Base-by-base conservation (phyloP, 1,140 invertebrate species). In the Theocolax elegans region DNA sequence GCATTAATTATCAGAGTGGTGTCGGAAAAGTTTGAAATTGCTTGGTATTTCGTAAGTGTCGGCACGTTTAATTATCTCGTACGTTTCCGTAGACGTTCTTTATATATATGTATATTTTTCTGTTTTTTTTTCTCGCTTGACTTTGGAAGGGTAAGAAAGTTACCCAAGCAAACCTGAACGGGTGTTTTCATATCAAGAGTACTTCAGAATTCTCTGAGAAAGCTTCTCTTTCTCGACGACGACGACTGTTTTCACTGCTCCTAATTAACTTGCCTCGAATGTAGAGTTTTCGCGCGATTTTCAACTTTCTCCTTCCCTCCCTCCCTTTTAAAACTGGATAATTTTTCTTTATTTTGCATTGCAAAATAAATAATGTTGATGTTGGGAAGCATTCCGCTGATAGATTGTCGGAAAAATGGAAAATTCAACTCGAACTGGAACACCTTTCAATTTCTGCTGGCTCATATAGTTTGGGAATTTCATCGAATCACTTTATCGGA, bases 261-360 rank as follows among this genome's bases (percentile, higher is more conserved):
- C 46, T 62, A 68, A 68, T 68, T 68, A 68, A 68, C 67, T 53
- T 13, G n/a, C 21, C 67, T 62, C 46, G 46, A 62, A 62, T 46
- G 56, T 53, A 19, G 46, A 51, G 46, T 62, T 44, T 62, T 51
- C 67, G 56, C 38, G 42, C 54, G 9, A 8, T 58, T 40, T 25
- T n/a, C 17, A 10, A 2, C 63, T 65, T 27, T n/a, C 17, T 40
- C 17, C 15, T 27, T 25, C 10, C 1, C n/a, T 62, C 17, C 23
- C 13, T 46, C 13, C 15, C 58, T 17, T 27, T 23, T n/a, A n/a
- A n/a, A n/a, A n/a, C n/a, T n/a, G n/a, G n/a, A n/a, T n/a, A n/a
- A n/a, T n/a, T n/a, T n/a, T n/a, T n/a, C n/a, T n/a, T n/a, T n/a
- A n/a, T n/a, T n/a, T n/a, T n/a, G n/a, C n/a, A n/a, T n/a, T n/a